Evolutionary conservation across 2,113 vertebrate species (phyloP).

Genomic region (Gobiocypris rarus): DNA sequence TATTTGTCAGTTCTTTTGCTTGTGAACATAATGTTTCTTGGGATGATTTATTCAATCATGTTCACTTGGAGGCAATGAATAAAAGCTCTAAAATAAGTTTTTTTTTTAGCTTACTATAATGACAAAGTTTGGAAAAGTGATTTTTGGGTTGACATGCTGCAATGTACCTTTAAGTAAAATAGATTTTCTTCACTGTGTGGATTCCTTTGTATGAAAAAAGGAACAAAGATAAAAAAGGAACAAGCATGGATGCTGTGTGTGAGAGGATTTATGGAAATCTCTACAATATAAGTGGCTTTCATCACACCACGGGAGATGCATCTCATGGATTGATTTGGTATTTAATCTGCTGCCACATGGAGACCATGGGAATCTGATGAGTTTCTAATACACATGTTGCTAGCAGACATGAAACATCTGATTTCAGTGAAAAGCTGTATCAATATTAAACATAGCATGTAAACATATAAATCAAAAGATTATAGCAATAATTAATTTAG

Average conservation of each 20-base stretch:
- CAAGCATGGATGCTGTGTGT: constrained; percentile 22
- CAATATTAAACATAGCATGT: background rate
- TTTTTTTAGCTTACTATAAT: background rate
- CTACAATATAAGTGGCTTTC: constrained; percentile 39
- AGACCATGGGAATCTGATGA: constrained; percentile 42
- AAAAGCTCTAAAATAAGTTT: background rate
- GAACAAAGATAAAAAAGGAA: background rate
- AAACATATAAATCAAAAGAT: background rate
- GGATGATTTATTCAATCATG: background rate
- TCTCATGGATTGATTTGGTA: constrained; percentile 1
- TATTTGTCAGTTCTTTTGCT: too few relatives aligned
- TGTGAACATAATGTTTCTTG: too few relatives aligned
- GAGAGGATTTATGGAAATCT: constrained; percentile 46
- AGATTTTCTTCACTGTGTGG: background rate
- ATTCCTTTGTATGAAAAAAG: background rate
- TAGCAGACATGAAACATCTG: background rate
- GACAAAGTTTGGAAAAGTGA: background rate
- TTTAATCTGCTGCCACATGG: constrained; percentile 40
- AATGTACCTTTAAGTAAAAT: background rate
- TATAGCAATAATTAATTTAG: constrained; percentile 30
- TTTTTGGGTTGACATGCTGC: background rate
- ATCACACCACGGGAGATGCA: constrained; percentile 31
- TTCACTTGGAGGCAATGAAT: background rate
- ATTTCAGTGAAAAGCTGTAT: background rate
- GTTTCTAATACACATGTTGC: constrained; percentile 35